Percentiles rank a stretch among this genome's conserved stretches.
Evolutionary conservation across 2,888 invertebrate species (phyloP).

Genomic region (Cantharis rufa): DNA sequence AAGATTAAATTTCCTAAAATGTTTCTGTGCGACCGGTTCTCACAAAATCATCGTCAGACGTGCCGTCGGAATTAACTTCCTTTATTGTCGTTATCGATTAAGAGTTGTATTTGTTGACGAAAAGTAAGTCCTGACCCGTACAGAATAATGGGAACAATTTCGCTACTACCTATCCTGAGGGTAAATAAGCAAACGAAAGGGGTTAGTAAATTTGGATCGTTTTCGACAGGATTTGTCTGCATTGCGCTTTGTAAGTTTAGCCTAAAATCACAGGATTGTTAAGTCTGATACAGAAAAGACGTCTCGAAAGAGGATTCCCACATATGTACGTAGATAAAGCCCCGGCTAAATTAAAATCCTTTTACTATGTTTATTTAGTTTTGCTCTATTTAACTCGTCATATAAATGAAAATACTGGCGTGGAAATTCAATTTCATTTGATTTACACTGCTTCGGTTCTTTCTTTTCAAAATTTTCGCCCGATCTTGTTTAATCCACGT

Average conservation of each 20-base stretch:
- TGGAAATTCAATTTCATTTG: slow-evolving; percentile 10
- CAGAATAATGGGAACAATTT: slow-evolving; percentile 5
- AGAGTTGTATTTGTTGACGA: slow-evolving; percentile 4
- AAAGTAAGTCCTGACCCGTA: slow-evolving; percentile 11
- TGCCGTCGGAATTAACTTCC: neutral
- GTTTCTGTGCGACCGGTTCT: neutral
- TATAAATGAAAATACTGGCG: slow-evolving; percentile 6
- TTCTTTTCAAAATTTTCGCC: neutral
- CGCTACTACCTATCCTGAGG: slow-evolving; percentile 13
- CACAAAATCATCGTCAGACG: neutral
- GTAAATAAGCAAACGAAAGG: slow-evolving; percentile 9
- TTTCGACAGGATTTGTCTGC: slow-evolving; percentile 13
- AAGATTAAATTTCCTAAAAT: neutral
- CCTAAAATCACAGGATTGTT: slow-evolving; percentile 5
- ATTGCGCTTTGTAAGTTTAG: neutral
- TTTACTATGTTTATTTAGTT: neutral
- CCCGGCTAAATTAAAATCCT: slow-evolving; percentile 8
- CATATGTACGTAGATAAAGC: neutral
- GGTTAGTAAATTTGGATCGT: slow-evolving; percentile 11
- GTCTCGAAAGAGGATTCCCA: neutral
- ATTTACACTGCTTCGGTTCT: neutral
- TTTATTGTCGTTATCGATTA: neutral
- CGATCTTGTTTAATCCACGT: neutral
- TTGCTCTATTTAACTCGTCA: slow-evolving; percentile 8
- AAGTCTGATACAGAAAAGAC: neutral